Conservation (phyloP, 2,113 vertebrate species). For the Emydura subglobosa region DNA sequence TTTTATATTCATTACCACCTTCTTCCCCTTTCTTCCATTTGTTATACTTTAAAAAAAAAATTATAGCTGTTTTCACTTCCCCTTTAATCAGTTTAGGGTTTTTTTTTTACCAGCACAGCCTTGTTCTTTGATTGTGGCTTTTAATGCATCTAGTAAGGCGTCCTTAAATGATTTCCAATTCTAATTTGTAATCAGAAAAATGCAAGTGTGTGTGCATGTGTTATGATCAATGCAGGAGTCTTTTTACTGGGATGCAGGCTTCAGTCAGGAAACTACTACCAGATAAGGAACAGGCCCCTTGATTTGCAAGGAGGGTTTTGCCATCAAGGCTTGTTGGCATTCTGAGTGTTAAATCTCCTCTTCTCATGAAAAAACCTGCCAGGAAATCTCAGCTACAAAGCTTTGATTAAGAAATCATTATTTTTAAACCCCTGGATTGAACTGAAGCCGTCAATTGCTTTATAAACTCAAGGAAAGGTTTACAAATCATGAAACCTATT, state of each 20-base stretch:
- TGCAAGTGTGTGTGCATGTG: neutral
- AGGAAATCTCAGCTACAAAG: neutral
- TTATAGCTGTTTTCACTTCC: neutral
- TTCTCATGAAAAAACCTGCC: neutral
- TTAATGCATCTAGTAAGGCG: neutral
- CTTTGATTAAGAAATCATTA: neutral
- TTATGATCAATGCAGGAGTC: neutral
- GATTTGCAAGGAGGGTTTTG: neutral
- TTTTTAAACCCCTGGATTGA: neutral
- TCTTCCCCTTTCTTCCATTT: neutral
- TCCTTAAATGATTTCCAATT: neutral
- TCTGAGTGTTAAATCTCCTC: neutral
- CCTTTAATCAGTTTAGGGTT: neutral
- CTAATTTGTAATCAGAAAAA: neutral
- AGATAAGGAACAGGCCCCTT: neutral
- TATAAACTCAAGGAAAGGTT: constrained; percentile 54
- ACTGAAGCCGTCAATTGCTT: neutral
- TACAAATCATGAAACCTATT: constrained; percentile 58
- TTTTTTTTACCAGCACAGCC: neutral
- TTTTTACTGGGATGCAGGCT: accelerated
- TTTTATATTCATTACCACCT: neutral
- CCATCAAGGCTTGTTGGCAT: neutral
- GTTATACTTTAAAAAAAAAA: neutral
- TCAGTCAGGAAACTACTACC: neutral
- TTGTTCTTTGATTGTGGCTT: neutral